Evolutionary conservation across 2,888 invertebrate species (phyloP).

Genomic region (Drosophila dives): DNA sequence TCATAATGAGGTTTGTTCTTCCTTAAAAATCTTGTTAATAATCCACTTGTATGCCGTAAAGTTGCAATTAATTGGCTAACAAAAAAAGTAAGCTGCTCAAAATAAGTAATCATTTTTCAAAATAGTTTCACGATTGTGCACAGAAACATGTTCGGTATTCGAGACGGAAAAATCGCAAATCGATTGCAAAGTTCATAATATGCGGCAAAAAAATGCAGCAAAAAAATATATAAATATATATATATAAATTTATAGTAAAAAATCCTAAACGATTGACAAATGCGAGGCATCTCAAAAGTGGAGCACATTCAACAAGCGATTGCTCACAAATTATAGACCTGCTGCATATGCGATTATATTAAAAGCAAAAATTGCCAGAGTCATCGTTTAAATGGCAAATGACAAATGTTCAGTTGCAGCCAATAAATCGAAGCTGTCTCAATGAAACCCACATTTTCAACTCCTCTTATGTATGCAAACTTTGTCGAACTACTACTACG

Average conservation of each 20-base stretch:
- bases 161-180: slow-evolving; percentile 35
- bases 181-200: slow-evolving; percentile 62
- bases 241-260: neutral
- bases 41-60: slow-evolving; percentile 31
- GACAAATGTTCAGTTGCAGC: slow-evolving; percentile 55
- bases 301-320: slow-evolving; percentile 62
- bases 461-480: slow-evolving; percentile 16
- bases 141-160: slow-evolving; percentile 71
- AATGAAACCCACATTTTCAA: slow-evolving; percentile 35
- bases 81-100: slow-evolving; percentile 15
- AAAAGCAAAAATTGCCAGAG: slow-evolving; percentile 17
- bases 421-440: slow-evolving; percentile 58
- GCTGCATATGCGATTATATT: slow-evolving; percentile 15
- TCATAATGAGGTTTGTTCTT: slow-evolving; percentile 1
- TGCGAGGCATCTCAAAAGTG: slow-evolving; percentile 71
- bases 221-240: neutral
- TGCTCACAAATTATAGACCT: slow-evolving; percentile 40
- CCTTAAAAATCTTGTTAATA: slow-evolving; percentile 18
- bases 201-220: slow-evolving; percentile 42
- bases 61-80: slow-evolving; percentile 49
- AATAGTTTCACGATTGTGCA: slow-evolving; percentile 64
- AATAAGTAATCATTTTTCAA: slow-evolving; percentile 59
- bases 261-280: slow-evolving; percentile 63
- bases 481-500: slow-evolving; percentile 1
- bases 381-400: slow-evolving; percentile 66